These are phyloP conservation scores for Frankliniella intonsa DNA, from an alignment of 2,888 invertebrate species.

Conservation along the genomic window DNA sequence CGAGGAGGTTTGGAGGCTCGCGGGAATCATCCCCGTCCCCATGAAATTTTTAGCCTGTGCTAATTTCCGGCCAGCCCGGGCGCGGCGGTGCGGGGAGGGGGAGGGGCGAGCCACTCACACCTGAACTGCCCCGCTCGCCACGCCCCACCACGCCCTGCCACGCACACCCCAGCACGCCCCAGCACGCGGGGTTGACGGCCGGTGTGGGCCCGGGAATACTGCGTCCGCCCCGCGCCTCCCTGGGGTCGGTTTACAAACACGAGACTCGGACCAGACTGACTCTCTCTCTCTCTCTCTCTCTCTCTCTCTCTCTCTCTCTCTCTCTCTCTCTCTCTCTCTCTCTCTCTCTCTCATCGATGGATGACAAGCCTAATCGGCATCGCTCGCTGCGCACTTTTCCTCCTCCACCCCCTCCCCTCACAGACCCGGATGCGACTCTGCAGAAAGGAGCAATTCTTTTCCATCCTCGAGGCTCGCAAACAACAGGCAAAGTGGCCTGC, in stretches of 20 bases:
- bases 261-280: background rate
- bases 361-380: too few relatives aligned
- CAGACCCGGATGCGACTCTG: too few relatives aligned
- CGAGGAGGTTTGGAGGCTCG: background rate
- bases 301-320: slow-evolving; percentile 18
- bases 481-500: background rate
- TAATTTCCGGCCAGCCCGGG: background rate
- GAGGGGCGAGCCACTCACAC: background rate
- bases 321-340: background rate
- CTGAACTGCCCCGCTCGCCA: background rate
- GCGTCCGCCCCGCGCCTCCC: background rate
- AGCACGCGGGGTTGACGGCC: too few relatives aligned
- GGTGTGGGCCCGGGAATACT: too few relatives aligned
- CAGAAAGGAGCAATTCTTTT: background rate
- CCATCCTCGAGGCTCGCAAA: slow-evolving; percentile 7
- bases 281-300: slow-evolving; percentile 10
- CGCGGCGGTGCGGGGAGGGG: background rate
- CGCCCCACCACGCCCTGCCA: too few relatives aligned
- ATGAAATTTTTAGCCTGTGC: slow-evolving; percentile 8
- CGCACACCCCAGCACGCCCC: background rate
- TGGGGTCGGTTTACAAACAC: background rate
- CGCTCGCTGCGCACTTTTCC: too few relatives aligned
- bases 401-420: background rate
- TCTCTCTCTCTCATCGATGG: background rate
- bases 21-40: background rate